Percentiles rank a stretch among this genome's conserved stretches.
Evolutionary conservation across 2,888 invertebrate genomes (phyloP).

Genomic region (Entomobrya proxima): DNA sequence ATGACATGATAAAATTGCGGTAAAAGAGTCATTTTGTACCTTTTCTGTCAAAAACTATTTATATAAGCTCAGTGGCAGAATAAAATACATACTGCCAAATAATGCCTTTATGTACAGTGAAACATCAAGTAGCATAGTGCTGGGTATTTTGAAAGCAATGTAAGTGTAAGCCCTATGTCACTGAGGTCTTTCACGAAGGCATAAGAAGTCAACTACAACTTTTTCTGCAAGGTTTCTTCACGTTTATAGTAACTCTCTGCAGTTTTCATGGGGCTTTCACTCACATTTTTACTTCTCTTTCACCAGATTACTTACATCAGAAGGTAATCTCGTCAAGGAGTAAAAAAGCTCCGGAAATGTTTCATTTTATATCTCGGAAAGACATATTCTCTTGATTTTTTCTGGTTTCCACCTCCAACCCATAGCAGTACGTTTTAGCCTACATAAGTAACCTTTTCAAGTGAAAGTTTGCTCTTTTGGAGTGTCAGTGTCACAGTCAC

Average conservation of each 20-base stretch:
- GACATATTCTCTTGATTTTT: not conserved
- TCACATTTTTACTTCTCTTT: not conserved
- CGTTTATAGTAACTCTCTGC: not conserved
- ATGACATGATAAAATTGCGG: constrained; percentile 35
- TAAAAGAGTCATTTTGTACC: constrained; percentile 29
- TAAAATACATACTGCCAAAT: no score
- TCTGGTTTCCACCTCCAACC: not conserved
- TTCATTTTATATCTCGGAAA: not conserved
- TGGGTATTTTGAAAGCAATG: no score
- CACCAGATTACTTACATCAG: constrained; percentile 13
- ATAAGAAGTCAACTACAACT: no score
- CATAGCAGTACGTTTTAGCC: not conserved
- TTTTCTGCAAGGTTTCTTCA: not conserved
- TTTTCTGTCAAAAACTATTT: not conserved
- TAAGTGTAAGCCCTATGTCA: no score
- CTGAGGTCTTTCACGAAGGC: no score
- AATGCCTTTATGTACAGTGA: no score
- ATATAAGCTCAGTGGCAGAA: no score
- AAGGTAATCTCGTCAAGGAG: constrained; percentile 42
- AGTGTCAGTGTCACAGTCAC: not conserved
- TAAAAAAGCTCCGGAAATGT: constrained; percentile 17
- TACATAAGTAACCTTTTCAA: not conserved
- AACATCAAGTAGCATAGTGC: no score
- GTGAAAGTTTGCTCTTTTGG: not conserved
- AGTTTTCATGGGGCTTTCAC: not conserved